Percentiles rank a stretch among this genome's conserved stretches.
phyloP scores from a whole-genome alignment of 2,797 vertebrate species.

The Chelidonichthys spinosus region DNA sequence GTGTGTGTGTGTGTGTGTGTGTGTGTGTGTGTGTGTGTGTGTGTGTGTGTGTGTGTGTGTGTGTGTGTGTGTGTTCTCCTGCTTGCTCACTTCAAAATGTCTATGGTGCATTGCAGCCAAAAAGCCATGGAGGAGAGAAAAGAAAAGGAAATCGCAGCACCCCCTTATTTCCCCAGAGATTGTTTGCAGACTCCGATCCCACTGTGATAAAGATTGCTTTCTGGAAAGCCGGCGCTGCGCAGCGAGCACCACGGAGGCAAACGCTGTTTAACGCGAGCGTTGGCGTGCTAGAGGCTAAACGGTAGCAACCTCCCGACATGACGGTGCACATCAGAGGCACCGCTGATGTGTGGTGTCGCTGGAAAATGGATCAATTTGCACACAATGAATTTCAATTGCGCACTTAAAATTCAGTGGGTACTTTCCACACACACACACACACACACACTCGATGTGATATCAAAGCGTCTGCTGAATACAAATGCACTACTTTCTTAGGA shows the following conservation, averaged over 20 bases:
- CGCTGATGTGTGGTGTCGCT: slow-evolving; percentile 18
- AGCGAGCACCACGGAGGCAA: slow-evolving; percentile 43
- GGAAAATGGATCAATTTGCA: slow-evolving; percentile 55
- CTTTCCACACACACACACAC: slow-evolving; percentile 20
- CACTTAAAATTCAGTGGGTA: slow-evolving; percentile 59
- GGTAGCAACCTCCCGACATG: slow-evolving; percentile 28
- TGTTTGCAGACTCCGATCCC: slow-evolving; percentile 75
- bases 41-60: slow-evolving; percentile 45
- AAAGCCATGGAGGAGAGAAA: slow-evolving; percentile 44
- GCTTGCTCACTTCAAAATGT: slow-evolving; percentile 62
- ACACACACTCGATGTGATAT: slow-evolving; percentile 27
- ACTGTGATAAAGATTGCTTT: slow-evolving; percentile 79
- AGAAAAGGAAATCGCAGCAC: slow-evolving; percentile 76
- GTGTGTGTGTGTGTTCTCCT: slow-evolving; percentile 63
- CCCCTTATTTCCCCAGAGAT: slow-evolving; percentile 75
- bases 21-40: slow-evolving; percentile 30
- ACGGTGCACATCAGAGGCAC: slow-evolving; percentile 22
- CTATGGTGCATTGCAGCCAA: slow-evolving; percentile 55
- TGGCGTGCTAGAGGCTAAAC: slow-evolving; percentile 27
- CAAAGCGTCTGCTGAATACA: slow-evolving; percentile 34
- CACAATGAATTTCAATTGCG: slow-evolving; percentile 56
- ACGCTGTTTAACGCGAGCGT: slow-evolving; percentile 53
- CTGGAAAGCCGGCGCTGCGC: slow-evolving; percentile 44
- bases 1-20: slow-evolving; percentile 64
- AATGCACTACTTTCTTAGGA: slow-evolving; percentile 17